A percentile compares a stretch with the other conserved stretches of the same genome.
Conservation (phyloP, 2,113 vertebrate genomes). For the Ceyx cyanopectus region DNA sequence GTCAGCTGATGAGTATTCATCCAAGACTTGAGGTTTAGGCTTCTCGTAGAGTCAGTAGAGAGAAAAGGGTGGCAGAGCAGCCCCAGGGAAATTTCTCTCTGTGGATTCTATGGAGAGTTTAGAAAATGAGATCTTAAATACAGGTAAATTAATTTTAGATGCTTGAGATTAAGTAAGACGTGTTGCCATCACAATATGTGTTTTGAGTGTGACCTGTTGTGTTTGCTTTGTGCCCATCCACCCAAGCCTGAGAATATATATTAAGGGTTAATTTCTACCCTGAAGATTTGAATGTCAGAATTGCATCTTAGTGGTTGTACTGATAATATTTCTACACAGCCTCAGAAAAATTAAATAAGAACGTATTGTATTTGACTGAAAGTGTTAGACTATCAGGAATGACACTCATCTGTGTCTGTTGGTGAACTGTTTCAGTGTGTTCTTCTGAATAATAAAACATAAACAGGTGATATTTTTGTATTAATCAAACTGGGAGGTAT, state of each 20-base stretch:
- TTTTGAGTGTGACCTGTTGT: background rate
- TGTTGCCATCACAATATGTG: rapidly evolving
- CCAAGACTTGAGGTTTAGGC: background rate
- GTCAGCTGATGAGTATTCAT: background rate
- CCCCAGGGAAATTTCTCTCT: background rate
- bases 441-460: background rate
- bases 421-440: background rate
- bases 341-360: background rate
- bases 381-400: background rate
- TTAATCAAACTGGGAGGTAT: background rate
- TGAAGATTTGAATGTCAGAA: background rate
- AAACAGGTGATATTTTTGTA: background rate
- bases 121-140: background rate
- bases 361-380: background rate
- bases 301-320: background rate
- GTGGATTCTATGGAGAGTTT: background rate
- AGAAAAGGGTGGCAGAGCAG: background rate
- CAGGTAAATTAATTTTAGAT: background rate
- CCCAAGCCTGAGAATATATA: background rate
- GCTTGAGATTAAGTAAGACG: background rate
- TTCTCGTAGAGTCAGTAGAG: background rate
- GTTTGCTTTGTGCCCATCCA: background rate
- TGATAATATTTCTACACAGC: background rate
- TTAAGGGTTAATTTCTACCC: background rate
- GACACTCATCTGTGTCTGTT: background rate